These are phyloP conservation scores for Puntigrus tetrazona DNA, from an alignment of 2,113 vertebrate genomes.

Conservation along the genomic window DNA sequence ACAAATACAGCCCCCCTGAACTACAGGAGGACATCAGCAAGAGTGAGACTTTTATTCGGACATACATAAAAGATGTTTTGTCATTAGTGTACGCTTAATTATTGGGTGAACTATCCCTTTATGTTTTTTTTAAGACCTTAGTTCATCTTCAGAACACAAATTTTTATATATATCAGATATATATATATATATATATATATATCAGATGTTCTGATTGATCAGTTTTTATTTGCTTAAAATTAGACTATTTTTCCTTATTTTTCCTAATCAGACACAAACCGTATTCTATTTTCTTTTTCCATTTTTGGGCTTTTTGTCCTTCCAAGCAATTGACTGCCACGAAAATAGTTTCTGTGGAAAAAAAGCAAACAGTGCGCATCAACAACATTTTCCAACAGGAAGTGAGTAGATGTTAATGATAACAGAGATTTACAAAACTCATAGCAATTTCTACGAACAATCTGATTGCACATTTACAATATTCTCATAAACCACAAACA, in stretches of 20 bases:
- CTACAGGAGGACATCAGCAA: conserved; percentile 81
- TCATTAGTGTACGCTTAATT: background rate
- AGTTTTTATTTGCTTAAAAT: background rate
- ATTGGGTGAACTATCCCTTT: too few species aligned
- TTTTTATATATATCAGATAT: too few species aligned
- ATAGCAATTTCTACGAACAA: background rate
- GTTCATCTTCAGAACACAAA: too few species aligned
- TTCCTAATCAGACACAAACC: background rate
- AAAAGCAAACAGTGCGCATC: background rate
- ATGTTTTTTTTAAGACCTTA: too few species aligned
- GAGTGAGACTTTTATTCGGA: conserved; percentile 77
- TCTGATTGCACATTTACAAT: background rate
- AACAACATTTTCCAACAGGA: conserved; percentile 8
- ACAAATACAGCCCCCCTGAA: conserved; percentile 79
- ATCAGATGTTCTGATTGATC: background rate
- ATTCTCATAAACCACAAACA: background rate
- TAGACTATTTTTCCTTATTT: background rate
- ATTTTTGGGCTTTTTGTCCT: background rate
- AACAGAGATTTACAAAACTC: background rate
- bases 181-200: too few species aligned
- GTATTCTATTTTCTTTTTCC: background rate
- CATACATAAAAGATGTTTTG: background rate
- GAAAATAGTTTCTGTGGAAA: background rate
- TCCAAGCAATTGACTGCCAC: background rate
- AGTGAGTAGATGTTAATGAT: background rate